These are phyloP conservation scores for Mercenaria mercenaria DNA, from an alignment of 1,140 invertebrate genomes.

Conservation along the genomic window DNA sequence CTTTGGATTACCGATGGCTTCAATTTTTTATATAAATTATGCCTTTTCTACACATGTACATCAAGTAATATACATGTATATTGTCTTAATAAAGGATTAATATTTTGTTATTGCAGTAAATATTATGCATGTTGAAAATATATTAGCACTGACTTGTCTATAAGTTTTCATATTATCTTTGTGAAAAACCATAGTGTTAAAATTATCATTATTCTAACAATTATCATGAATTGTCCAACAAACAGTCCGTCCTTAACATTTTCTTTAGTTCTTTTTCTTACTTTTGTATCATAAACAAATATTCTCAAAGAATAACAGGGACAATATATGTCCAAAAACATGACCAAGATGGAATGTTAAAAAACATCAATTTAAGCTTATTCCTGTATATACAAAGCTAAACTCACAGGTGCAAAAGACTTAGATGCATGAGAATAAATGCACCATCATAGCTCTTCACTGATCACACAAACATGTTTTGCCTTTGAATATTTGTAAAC, in stretches of 20 bases:
- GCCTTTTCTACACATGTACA: neutral
- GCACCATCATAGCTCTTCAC: too few relatives aligned
- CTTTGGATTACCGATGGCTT: neutral
- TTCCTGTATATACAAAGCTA: neutral
- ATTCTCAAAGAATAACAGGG: neutral
- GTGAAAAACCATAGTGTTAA: too few relatives aligned
- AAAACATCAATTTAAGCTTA: neutral
- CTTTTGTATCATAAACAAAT: neutral
- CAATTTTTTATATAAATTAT: neutral
- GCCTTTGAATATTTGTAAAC: too few relatives aligned
- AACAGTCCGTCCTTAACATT: too few relatives aligned
- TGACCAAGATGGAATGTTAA: neutral
- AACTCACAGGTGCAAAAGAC: neutral
- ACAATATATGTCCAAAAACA: too few relatives aligned
- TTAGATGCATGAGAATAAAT: too few relatives aligned
- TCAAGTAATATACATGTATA: neutral
- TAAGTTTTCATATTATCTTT: too few relatives aligned
- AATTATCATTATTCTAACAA: too few relatives aligned
- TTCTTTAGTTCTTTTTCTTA: too few relatives aligned
- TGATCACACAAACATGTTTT: too few relatives aligned
- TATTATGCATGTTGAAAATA: neutral
- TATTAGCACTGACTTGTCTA: too few relatives aligned
- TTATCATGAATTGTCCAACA: too few relatives aligned
- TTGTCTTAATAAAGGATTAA: neutral
- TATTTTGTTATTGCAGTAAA: neutral